Evolutionary conservation across 1,140 invertebrate species (phyloP).

Genomic region (Drosophila ficusphila): DNA sequence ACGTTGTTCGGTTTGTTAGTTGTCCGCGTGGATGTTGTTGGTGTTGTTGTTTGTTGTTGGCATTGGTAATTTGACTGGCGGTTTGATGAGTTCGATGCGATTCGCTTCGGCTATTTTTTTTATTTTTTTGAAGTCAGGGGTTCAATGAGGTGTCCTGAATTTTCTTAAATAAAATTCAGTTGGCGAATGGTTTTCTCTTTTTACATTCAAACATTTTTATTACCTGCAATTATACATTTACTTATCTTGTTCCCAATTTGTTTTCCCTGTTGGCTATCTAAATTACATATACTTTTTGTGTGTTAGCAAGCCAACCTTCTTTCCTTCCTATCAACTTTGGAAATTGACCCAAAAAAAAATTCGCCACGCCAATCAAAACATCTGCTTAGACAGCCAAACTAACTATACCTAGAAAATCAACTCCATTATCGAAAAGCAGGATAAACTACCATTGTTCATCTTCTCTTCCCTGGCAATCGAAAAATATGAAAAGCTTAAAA

Average conservation of each 20-base stretch:
- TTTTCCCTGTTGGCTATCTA: too few relatives aligned
- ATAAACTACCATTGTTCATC: slow-evolving; percentile 28
- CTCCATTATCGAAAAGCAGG: slow-evolving; percentile 16
- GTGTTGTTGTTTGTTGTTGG: slow-evolving; percentile 22
- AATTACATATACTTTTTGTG: too few relatives aligned
- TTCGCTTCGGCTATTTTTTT: slow-evolving; percentile 18
- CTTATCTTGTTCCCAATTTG: background rate
- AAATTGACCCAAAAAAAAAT: slow-evolving; percentile 1
- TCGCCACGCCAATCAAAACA: slow-evolving; percentile 28
- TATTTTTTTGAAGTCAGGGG: background rate
- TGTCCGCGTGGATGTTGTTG: slow-evolving; percentile 30
- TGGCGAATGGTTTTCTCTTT: background rate
- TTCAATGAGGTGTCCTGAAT: background rate
- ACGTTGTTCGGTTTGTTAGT: slow-evolving; percentile 47
- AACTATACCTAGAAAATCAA: slow-evolving; percentile 5
- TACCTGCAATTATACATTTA: too few relatives aligned
- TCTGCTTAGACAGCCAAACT: slow-evolving; percentile 1
- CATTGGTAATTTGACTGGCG: slow-evolving; percentile 52
- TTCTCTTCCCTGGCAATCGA: slow-evolving; percentile 9
- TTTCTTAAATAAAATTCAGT: slow-evolving; percentile 1
- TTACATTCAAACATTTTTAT: background rate
- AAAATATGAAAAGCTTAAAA: slow-evolving; percentile 64
- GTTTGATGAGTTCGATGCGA: slow-evolving; percentile 42
- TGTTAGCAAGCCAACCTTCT: background rate
- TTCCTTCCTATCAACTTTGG: background rate